Base-by-base conservation (phyloP, 1,140 invertebrate genomes). In the Drosophila orosa region DNA sequence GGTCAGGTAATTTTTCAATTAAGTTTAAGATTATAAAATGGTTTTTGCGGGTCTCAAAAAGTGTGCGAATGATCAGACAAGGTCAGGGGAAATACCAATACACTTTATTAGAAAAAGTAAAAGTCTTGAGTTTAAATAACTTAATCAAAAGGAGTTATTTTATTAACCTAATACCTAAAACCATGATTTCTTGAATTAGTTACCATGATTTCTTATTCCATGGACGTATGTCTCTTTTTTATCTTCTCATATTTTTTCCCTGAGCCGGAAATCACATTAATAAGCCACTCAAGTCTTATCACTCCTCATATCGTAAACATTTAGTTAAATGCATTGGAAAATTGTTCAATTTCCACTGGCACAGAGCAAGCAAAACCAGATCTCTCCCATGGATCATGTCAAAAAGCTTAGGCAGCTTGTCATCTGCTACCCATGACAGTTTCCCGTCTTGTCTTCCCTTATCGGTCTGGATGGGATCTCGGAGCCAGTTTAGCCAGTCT, bases 1-100 rank as follows among this genome's bases (percentile, higher is more conserved):
- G 40, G 45, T 73, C 67, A 72, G 68, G 67, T 72, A 72, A 72
- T 74, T 72, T 72, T 72, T 72, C 68, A 74, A 74, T 74, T 72
- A 52, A 74, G 13, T 66, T 44, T 10, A 66, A 44, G 61, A 54
- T 40, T 33, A 15, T 37, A 31, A 24, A 45, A 66, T 44, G 45
- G 10, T 1, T 24, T 47, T 71, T 40, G n/a, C 10, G 42, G 29
- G 42, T 33, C 33, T 33, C 27, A 24, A 57, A 27, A 57, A 33
- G 31, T 59, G 39, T 25, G 62, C 22, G 19, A 66, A 47, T 54
- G 33, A 25, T 50, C 22, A 12, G 15, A 15, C 45, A 54, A 68
- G 61, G 61, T 54, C 10, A 55, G 0, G 2, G 6, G 9, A 29
- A 2, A 22, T n/a, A 29, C 12, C 2, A 7, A n/a, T n/a, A 5